These are phyloP conservation scores for Drosophila mimica DNA, from an alignment of 2,888 invertebrate genomes.

Conservation along the genomic window DNA sequence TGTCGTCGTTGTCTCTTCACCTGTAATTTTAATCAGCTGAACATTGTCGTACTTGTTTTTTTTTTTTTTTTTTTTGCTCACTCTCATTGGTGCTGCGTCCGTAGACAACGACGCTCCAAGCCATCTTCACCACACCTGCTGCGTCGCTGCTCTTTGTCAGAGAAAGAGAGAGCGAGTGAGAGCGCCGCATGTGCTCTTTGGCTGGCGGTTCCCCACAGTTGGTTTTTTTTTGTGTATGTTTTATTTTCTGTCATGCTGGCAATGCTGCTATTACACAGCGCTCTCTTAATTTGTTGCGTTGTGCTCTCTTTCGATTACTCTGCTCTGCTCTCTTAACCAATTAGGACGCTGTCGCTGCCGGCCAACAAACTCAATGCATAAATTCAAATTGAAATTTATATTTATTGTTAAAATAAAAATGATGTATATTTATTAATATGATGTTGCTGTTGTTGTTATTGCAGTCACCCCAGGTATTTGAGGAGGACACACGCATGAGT, in stretches of 20 bases:
- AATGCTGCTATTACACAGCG: slow-evolving; percentile 46
- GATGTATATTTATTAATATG: not conserved
- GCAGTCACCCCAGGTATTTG: slow-evolving; percentile 87
- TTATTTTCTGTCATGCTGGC: slow-evolving; percentile 49
- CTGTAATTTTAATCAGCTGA: slow-evolving; percentile 76
- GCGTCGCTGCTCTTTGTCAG: slow-evolving; percentile 44
- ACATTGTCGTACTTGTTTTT: slow-evolving; percentile 32
- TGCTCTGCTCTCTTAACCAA: slow-evolving; percentile 4
- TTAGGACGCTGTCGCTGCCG: slow-evolving; percentile 35
- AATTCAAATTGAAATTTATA: slow-evolving; percentile 1
- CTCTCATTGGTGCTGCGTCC: slow-evolving; percentile 16
- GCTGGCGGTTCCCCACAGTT: slow-evolving; percentile 24
- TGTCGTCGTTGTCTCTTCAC: slow-evolving; percentile 58
- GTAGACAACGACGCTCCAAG: slow-evolving; percentile 36
- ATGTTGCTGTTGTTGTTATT: slow-evolving; percentile 10
- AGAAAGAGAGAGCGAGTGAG: slow-evolving; percentile 5
- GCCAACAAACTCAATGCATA: slow-evolving; percentile 28
- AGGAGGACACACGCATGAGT: slow-evolving; percentile 92
- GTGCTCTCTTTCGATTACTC: slow-evolving; percentile 3
- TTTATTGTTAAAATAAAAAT: not conserved
- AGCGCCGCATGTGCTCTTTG: slow-evolving; percentile 37
- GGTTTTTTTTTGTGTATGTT: slow-evolving; percentile 6
- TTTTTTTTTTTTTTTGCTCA: slow-evolving; percentile 28
- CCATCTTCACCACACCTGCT: slow-evolving; percentile 76
- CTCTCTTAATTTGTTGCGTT: slow-evolving; percentile 20